These are phyloP conservation scores for Meloidogyne hapla DNA, from an alignment of 1,140 invertebrate genomes.

Conservation along the genomic window DNA sequence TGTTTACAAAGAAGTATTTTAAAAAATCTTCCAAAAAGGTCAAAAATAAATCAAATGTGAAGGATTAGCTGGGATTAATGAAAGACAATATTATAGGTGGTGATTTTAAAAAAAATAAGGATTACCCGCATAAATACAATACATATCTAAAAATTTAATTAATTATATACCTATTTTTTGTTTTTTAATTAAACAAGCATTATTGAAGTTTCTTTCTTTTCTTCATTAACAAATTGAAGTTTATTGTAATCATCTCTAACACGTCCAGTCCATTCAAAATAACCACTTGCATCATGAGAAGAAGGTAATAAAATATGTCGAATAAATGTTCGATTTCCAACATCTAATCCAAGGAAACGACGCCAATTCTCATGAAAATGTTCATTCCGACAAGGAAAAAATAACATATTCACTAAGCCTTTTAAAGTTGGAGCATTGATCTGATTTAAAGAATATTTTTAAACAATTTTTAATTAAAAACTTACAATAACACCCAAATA, in stretches of 20 bases:
- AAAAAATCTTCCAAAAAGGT: too few species aligned
- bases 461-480: neutral
- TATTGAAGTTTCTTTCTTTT: neutral
- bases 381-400: conserved; percentile 26
- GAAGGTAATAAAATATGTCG: conserved; percentile 38
- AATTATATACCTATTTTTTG: neutral
- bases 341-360: conserved; percentile 31
- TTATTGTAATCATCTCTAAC: neutral
- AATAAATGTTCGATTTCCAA: conserved; percentile 21
- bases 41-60: neutral
- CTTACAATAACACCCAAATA: conserved; percentile 47
- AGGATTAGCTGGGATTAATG: neutral
- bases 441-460: too few species aligned
- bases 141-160: too few species aligned
- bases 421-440: neutral
- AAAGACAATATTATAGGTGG: neutral
- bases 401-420: conserved; percentile 18
- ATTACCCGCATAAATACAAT: neutral
- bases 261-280: neutral
- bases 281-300: conserved; percentile 19
- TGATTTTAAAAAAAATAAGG: neutral
- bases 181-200: neutral
- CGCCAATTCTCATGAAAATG: conserved; percentile 30
- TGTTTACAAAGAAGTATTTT: too few species aligned
- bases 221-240: neutral